Base-by-base conservation (phyloP, 2,888 invertebrate genomes). In the Ormyrus pomaceus region DNA sequence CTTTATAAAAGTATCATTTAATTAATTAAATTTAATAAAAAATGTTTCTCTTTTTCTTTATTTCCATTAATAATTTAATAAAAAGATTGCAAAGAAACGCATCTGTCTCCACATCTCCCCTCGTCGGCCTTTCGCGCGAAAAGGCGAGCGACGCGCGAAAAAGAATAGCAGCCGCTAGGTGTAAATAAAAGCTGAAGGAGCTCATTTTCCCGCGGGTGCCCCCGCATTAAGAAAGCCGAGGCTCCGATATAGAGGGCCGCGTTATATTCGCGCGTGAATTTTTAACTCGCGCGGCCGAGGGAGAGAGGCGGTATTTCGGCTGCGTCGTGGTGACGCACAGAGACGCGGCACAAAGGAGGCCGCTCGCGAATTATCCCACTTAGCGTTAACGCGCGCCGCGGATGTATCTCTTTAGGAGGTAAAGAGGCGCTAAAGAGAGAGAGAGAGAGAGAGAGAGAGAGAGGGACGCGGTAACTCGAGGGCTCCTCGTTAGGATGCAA, bases 321-420 rank as follows among this genome's bases (percentile, higher is more conserved):
- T 10, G n/a, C 13, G 6, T n/a, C 58, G 58, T 10, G 13, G 13
- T 10, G 11, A 58, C 53, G 11, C 8, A 53, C 53, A 11, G 9
- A 8, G 55, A 56, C 45, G 55, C 48, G 8, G n/a, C 79, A 84
- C 83, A 82, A 83, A 83, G 83, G 80, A 79, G 34, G 73, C 62
- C 81, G 77, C 80, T 82, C 81, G 79, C 79, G 81, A 83, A 82
- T 84, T 84, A 83, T 81, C 81, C 79, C 82, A 83, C 82, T 84
- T 83, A 83, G 82, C 19, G 78, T 72, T 65, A 72, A 72, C 61
- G 55, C 65, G 53, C 6, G 7, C 58, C n/a, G 51, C 69, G 72
- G 45, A 62, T 53, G 66, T 53, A 55, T 50, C 66, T 73, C 72
- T 78, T 78, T 78, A 73, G 78, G 34, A 45, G 55, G 66, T 58